These are phyloP conservation scores for Psittacara wagleri DNA, from an alignment of 2,113 vertebrate species.

Conservation along the genomic window DNA sequence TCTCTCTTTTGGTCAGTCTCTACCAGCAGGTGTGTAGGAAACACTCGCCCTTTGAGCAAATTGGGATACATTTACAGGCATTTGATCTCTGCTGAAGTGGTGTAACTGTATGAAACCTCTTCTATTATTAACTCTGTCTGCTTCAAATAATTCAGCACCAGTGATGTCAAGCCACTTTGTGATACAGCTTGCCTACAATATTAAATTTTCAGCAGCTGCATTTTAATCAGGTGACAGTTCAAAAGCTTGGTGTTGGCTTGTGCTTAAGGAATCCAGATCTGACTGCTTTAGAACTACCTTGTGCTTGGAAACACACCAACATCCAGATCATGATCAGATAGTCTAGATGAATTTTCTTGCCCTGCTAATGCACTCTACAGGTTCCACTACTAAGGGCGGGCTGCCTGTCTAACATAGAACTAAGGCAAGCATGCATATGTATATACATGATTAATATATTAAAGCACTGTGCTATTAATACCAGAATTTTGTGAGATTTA, in stretches of 20 bases:
- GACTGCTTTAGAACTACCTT: not conserved
- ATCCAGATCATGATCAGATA: not conserved
- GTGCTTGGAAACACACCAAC: not conserved
- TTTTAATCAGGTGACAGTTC: slow-evolving; percentile 35
- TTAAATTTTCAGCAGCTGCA: slow-evolving; percentile 30
- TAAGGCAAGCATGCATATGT: not conserved
- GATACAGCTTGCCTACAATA: slow-evolving; percentile 19
- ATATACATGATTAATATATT: not conserved
- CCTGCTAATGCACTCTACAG: not conserved
- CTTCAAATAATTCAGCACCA: slow-evolving; percentile 46
- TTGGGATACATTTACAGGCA: slow-evolving; percentile 15
- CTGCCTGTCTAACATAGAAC: not conserved
- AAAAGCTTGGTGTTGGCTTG: not conserved
- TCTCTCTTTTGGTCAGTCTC: not conserved
- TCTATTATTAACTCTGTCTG: slow-evolving; percentile 56
- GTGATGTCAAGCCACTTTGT: slow-evolving; percentile 16
- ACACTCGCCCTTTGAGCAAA: not conserved
- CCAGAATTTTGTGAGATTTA: not conserved
- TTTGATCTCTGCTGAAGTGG: slow-evolving; percentile 54
- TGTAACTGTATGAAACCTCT: slow-evolving; percentile 17
- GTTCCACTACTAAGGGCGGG: not conserved
- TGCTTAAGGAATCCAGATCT: slow-evolving; percentile 2
- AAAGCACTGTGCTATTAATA: not conserved
- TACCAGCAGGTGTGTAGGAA: not conserved
- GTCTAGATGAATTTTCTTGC: not conserved